Evolutionary conservation across 2,113 vertebrate genomes (phyloP).

Genomic region (Leptobrachium ailaonicum): DNA sequence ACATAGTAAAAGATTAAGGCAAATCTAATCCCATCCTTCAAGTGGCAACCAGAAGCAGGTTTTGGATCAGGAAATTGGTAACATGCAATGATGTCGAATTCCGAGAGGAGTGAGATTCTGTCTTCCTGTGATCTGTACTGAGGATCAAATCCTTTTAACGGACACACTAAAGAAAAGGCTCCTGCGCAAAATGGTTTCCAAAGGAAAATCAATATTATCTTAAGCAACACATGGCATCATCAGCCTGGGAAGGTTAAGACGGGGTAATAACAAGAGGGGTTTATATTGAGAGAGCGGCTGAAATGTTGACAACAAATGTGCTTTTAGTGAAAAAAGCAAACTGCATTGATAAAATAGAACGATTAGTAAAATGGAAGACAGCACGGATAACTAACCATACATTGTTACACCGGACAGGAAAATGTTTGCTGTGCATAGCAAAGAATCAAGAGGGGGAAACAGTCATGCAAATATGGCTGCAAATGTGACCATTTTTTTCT

Average conservation of each 20-base stretch:
- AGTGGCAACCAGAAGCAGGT: conserved; percentile 18
- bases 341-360: too few species aligned
- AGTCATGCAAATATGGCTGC: not conserved
- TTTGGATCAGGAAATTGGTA: conserved; percentile 6
- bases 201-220: conserved; percentile 38
- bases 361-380: too few species aligned
- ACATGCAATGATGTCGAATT: conserved; percentile 13
- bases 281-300: conserved; percentile 10
- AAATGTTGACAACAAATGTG: conserved; percentile 7
- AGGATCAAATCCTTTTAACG: not conserved
- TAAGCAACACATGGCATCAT: conserved; percentile 25
- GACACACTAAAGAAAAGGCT: conserved; percentile 8
- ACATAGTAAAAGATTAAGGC: conserved; percentile 6
- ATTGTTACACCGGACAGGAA: too few species aligned
- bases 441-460: too few species aligned
- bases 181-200: conserved; percentile 34
- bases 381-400: too few species aligned
- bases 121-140: not conserved
- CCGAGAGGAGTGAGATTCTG: not conserved
- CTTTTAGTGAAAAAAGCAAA: not conserved
- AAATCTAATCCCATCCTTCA: not conserved
- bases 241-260: conserved; percentile 14
- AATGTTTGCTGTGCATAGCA: too few species aligned
- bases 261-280: conserved; percentile 8
- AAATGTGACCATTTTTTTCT: not conserved